Percentiles rank a stretch among this genome's conserved stretches.
Conservation (phyloP, 2,797 vertebrate species). For the Tinamus major region DNA sequence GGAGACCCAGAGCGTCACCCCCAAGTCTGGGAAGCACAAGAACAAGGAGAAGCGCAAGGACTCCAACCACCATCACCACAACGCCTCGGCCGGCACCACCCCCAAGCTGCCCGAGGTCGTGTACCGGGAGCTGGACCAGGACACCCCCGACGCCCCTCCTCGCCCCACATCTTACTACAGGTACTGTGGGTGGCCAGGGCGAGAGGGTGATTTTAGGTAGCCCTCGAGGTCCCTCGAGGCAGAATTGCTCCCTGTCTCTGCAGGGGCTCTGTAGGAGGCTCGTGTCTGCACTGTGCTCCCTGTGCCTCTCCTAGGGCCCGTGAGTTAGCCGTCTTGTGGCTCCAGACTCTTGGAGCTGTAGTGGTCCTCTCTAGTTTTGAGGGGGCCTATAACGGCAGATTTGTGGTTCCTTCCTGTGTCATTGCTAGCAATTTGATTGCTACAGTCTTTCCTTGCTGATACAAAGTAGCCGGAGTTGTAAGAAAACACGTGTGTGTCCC, state of each 20-base stretch:
- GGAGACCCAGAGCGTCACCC: slow-evolving; percentile 87
- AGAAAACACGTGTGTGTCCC: rapidly evolving
- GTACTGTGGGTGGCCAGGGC: slow-evolving; percentile 66
- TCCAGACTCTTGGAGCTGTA: background rate
- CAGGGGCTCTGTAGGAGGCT: rapidly evolving
- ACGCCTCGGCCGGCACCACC: slow-evolving; percentile 86
- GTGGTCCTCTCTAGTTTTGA: background rate
- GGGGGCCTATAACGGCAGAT: rapidly evolving
- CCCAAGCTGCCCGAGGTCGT: slow-evolving; percentile 97
- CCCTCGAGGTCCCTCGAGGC: background rate
- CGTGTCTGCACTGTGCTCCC: rapidly evolving
- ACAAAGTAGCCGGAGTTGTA: rapidly evolving
- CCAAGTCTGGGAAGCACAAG: slow-evolving; percentile 96
- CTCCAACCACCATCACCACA: slow-evolving; percentile 88
- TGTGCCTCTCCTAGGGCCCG: rapidly evolving
- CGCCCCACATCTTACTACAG: slow-evolving; percentile 96
- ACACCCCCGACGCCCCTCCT: slow-evolving; percentile 91
- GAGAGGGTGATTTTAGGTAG: rapidly evolving
- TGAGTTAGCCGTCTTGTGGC: rapidly evolving
- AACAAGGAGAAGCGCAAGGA: slow-evolving; percentile 93
- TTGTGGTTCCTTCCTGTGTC: rapidly evolving
- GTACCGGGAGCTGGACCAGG: slow-evolving; percentile 95
- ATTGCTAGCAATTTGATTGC: background rate
- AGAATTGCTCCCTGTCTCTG: background rate
- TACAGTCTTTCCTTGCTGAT: rapidly evolving